Base-by-base conservation (phyloP, 1,140 invertebrate genomes). In the Holotrichia oblita region DNA sequence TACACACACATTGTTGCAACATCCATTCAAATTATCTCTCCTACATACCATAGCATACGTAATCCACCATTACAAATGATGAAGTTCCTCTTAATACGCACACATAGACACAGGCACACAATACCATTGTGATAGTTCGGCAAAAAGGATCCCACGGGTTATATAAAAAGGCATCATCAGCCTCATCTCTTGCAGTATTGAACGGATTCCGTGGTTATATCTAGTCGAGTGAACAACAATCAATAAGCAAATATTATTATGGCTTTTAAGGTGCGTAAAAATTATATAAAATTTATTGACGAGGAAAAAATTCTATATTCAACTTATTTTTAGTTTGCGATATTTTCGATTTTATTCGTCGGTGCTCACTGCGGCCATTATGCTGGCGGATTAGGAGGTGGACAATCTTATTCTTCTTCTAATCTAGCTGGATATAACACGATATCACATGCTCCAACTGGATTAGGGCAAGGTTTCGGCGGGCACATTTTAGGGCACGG, bases 371-470 rank as follows among this genome's bases (percentile, higher is more conserved):
- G 61, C 22, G 61, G 22, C 1, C 61, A 69, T 69, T 27, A 27
- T 12, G 0, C 22, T 12, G 22, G 17, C 12, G 61, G 61, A 34
- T 69, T 69, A 9, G 61, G 61, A 27, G 61, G 61, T 34, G 27
- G 27, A 0, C 61, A 69, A 27, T 69, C 61, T 3, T 69, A 69
- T 69, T 69, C 61, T 34, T 9, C 22, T 7, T 69, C 61, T 6
- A 69, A 69, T 69, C 14, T 69, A 14, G 61, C 61, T 9, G 61
- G 22, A 69, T 69, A 69, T 9, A 69, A 69, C 22, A 69, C 22
- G 3, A 69, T 69, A 3, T 24, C 20, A 3, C 61, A 69, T 69
- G 61, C 17, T 27, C 22, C 22, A 9, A 14, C 6, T 9, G 61
- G 61, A 69, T 69, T 69, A 20, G 20, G 20, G 0, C 61, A 69